Conservation (phyloP, 2,888 invertebrate species). For the Temnothorax unifasciatus region DNA sequence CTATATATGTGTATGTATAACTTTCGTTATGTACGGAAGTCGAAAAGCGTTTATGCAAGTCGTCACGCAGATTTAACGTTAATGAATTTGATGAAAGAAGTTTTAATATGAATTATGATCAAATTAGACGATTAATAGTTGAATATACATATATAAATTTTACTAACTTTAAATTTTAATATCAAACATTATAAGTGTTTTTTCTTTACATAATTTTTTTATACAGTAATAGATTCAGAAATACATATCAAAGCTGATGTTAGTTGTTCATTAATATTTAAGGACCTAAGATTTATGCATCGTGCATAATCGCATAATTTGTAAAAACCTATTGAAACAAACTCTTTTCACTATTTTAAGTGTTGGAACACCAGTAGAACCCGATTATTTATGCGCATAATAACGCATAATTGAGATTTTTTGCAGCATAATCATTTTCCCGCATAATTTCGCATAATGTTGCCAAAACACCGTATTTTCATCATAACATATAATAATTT, state of each 20-base stretch:
- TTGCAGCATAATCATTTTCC: too few relatives aligned
- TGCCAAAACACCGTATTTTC: too few relatives aligned
- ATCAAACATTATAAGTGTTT: neutral
- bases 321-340: too few relatives aligned
- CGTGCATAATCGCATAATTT: too few relatives aligned
- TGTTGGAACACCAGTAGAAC: too few relatives aligned
- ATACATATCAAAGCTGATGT: neutral
- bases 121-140: neutral
- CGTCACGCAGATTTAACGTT: neutral
- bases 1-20: constrained; percentile 56
- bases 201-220: neutral
- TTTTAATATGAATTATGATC: constrained; percentile 11
- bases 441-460: too few relatives aligned
- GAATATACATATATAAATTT: neutral
- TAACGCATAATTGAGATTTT: too few relatives aligned
- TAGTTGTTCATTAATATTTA: too few relatives aligned
- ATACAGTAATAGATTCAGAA: neutral
- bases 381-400: too few relatives aligned
- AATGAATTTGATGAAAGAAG: constrained; percentile 24
- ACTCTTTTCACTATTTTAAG: too few relatives aligned
- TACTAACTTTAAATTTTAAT: neutral
- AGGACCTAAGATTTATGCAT: too few relatives aligned
- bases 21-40: constrained; percentile 56
- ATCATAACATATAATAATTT: too few relatives aligned
- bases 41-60: neutral